Evolutionary conservation across 2,113 vertebrate species (phyloP).

Genomic region (Oncorhynchus clarkii): DNA sequence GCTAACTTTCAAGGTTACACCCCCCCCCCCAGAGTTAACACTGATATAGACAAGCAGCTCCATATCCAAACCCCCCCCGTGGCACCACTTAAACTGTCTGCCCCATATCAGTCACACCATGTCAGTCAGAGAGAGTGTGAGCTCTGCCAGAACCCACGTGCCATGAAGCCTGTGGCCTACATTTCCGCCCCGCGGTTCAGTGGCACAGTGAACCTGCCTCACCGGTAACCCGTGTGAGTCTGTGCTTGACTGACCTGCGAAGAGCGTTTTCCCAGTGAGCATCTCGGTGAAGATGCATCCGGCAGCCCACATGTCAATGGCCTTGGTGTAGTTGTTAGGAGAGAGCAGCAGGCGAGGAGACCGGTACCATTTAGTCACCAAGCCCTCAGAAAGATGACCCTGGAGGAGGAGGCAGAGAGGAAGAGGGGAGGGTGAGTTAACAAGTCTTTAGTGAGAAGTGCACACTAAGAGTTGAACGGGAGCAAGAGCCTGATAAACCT

Average conservation of each 20-base stretch:
- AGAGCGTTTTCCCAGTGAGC: conserved; percentile 98
- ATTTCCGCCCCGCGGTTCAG: neutral
- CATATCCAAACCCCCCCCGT: too few relatives aligned
- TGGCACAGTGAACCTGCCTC: neutral
- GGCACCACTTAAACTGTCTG: too few relatives aligned
- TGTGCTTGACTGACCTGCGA: conserved; percentile 84
- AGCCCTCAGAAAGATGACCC: conserved; percentile 98
- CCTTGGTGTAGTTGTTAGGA: conserved; percentile 99
- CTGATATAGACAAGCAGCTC: too few relatives aligned
- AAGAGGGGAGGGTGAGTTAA: neutral
- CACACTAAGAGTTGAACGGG: too few relatives aligned
- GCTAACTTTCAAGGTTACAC: too few relatives aligned
- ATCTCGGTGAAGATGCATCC: conserved; percentile 99
- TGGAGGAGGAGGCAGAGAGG: conserved; percentile 47
- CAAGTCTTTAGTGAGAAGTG: too few relatives aligned
- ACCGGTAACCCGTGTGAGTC: neutral
- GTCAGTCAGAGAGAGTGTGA: too few relatives aligned
- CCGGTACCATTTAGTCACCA: conserved; percentile 99
- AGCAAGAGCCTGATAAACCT: neutral
- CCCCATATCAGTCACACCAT: too few relatives aligned
- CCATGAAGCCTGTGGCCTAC: neutral
- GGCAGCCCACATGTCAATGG: conserved; percentile 99
- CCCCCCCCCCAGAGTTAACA: too few relatives aligned
- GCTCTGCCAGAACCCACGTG: neutral
- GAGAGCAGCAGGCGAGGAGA: conserved; percentile 97